Evolutionary conservation across 2,888 invertebrate species (phyloP).

Genomic region (Monoplex corrugatus): DNA sequence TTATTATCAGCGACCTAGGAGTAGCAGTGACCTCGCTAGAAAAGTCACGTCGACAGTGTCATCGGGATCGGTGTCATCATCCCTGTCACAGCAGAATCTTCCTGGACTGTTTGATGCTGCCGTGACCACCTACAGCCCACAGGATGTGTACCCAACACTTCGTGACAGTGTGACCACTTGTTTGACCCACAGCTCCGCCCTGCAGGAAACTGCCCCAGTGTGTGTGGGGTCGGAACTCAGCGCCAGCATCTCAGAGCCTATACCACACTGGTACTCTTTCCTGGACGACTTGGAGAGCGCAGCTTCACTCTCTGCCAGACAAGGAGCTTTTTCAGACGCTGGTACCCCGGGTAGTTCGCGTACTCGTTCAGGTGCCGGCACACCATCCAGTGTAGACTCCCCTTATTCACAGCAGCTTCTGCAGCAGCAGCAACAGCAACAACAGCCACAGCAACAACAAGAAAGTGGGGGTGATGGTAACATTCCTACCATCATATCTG

Average conservation of each 20-base stretch:
- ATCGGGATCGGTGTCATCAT: not conserved
- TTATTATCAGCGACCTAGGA: constrained; percentile 34
- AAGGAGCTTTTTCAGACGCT: constrained; percentile 38
- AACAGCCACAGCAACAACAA: constrained; percentile 30
- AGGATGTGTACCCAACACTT: not conserved
- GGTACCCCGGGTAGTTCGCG: constrained; percentile 33
- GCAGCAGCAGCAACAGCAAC: not conserved
- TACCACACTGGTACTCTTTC: constrained; percentile 55
- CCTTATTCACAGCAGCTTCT: constrained; percentile 32
- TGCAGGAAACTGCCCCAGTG: not conserved
- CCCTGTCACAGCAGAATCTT: constrained; percentile 21
- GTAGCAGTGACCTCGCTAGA: constrained; percentile 21
- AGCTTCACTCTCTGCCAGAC: constrained; percentile 31
- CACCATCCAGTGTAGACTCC: constrained; percentile 36
- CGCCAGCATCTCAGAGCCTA: constrained; percentile 48
- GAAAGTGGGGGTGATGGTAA: constrained; percentile 10
- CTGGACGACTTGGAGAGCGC: constrained; percentile 53
- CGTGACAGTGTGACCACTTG: constrained; percentile 13
- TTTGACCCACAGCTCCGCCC: not conserved
- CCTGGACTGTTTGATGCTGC: not conserved
- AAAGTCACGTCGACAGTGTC: not conserved
- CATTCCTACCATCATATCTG: constrained; percentile 43
- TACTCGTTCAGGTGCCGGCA: constrained; percentile 19
- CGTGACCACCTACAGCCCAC: not conserved
- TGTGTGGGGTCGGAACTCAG: constrained; percentile 34